Percentiles rank a stretch among this genome's conserved stretches.
These are phyloP conservation scores for Ophion ellenae DNA, from an alignment of 2,888 invertebrate species.

Conservation along the genomic window DNA sequence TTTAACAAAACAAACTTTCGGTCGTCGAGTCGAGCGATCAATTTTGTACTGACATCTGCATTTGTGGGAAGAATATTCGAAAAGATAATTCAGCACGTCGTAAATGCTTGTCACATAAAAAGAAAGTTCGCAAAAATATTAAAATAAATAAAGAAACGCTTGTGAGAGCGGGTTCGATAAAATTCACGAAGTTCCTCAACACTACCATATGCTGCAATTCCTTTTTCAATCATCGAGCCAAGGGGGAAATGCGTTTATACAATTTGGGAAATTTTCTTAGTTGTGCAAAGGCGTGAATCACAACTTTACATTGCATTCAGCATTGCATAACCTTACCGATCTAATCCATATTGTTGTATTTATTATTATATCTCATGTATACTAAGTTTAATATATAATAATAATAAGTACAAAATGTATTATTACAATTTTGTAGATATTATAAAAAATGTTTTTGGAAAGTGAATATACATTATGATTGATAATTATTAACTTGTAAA, in stretches of 20 bases:
- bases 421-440: too few species aligned
- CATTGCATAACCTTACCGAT: background rate
- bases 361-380: too few species aligned
- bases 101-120: background rate
- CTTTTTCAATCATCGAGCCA: conserved; percentile 3
- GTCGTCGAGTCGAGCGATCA: background rate
- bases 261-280: background rate
- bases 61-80: background rate
- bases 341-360: background rate
- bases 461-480: background rate
- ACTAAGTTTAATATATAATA: too few species aligned
- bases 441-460: too few species aligned
- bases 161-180: too few species aligned
- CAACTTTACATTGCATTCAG: background rate
- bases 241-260: background rate
- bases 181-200: background rate
- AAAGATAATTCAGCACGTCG: background rate
- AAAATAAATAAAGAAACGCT: background rate
- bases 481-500: conserved; percentile 7
- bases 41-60: background rate
- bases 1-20: background rate
- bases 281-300: background rate
- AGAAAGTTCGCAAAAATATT: background rate
- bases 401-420: too few species aligned
- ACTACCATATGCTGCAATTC: conserved; percentile 19